Evolutionary conservation across 2,797 vertebrate genomes (phyloP), one percentile per base, ranked within the genome.

Genomic region (Gephyroberyx darwinii): DNA sequence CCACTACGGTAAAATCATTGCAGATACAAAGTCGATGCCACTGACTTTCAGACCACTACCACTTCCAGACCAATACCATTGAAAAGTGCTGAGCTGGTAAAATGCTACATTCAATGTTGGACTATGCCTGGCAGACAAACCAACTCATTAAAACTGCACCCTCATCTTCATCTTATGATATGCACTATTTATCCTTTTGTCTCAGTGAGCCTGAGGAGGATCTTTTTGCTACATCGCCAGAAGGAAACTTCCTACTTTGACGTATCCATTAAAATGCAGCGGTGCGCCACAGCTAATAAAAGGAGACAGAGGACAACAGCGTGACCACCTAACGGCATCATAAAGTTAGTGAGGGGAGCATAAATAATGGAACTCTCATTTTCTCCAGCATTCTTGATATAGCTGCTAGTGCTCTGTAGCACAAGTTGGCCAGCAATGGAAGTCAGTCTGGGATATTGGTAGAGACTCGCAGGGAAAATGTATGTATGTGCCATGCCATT

Each of bases 361-460:
- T 92, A 91, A 92, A 93, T 93, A 92, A 93, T 90, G 86, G 62
- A 92, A 84, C 61, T 78, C 71, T 88, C 77, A 87, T 90, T 88
- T 91, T 87, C 81, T 88, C 65, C 17, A 78, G 82, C 71, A 13
- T 50, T 71, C 77, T 69, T 75, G 67, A 62, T 86, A 61, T 74
- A 59, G 81, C 75, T 80, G 71, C 83, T 51, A 14, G 51, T 74
- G 73, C 41, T 74, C 59, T 78, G 41, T 75, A 6, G 74, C 73
- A 14, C 69, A 61, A 63, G 76, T 78, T 86, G 10, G 47, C 78
- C 73, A 67, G 77, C 76, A 84, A 26, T 77, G 80, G 65, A 78
- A 89, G 86, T 89, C 77, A 74, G 81, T 71, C 81, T 75, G 52
- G 50, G 75, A 78, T 84, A 77, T 75, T 73, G 70, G 74, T 74